These are phyloP conservation scores for Megalops cyprinoides DNA, from an alignment of 2,797 vertebrate species.

Conservation along the genomic window DNA sequence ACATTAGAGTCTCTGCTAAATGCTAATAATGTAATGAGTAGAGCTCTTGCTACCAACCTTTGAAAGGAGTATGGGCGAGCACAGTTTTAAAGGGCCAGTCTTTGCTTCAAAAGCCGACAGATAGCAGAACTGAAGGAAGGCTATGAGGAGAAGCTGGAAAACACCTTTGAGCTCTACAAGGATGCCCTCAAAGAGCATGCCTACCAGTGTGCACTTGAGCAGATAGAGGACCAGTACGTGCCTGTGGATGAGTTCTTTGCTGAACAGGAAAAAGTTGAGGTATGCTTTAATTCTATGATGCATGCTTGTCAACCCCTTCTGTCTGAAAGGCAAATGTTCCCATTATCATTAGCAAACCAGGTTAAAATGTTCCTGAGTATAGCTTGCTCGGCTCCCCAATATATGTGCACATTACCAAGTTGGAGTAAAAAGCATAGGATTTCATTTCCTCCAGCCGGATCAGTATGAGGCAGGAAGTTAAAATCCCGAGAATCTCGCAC, in stretches of 20 bases:
- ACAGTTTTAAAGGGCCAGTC: neutral
- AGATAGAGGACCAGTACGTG: constrained; percentile 83
- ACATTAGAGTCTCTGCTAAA: too few relatives aligned
- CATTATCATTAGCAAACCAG: too few relatives aligned
- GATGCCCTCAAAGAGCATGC: constrained; percentile 89
- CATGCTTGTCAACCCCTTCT: neutral
- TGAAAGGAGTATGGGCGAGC: too few relatives aligned
- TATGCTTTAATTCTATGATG: constrained; percentile 39
- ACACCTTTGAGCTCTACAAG: constrained; percentile 89
- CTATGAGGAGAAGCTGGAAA: constrained; percentile 86
- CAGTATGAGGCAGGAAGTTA: neutral
- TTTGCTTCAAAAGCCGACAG: constrained; percentile 68
- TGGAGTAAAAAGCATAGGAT: neutral
- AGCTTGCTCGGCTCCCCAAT: neutral
- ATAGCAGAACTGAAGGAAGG: constrained; percentile 84
- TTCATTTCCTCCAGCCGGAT: neutral
- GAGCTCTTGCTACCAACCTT: too few relatives aligned
- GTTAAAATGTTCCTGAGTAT: neutral
- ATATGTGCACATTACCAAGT: neutral
- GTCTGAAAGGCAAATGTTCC: neutral
- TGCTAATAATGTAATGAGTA: too few relatives aligned
- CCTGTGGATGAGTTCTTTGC: constrained; percentile 81
- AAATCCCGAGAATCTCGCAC: neutral
- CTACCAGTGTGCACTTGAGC: constrained; percentile 82
- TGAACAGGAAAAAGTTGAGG: constrained; percentile 85